These are phyloP conservation scores for Entomobrya proxima DNA, from an alignment of 2,888 invertebrate genomes.

Conservation along the genomic window DNA sequence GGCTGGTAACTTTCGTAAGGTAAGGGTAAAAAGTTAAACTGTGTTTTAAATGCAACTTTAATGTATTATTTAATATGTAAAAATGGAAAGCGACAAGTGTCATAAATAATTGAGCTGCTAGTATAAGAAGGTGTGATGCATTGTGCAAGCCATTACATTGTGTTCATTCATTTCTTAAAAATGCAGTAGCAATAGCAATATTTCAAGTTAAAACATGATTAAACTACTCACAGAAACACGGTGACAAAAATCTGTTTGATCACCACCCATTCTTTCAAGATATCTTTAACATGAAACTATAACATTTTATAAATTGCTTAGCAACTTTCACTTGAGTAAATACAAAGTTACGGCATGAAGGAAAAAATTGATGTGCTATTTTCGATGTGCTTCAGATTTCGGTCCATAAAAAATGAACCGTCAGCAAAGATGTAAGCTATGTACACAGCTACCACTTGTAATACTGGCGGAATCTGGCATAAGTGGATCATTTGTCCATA, in stretches of 20 bases:
- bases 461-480: slow-evolving; percentile 31
- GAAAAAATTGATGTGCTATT: not conserved
- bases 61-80: too few relatives aligned
- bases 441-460: not conserved
- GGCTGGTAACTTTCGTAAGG: too few relatives aligned
- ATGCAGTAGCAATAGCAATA: too few relatives aligned
- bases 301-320: slow-evolving; percentile 15
- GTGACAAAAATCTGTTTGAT: not conserved
- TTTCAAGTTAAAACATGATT: too few relatives aligned
- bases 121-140: slow-evolving; percentile 20
- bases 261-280: not conserved
- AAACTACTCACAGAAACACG: not conserved
- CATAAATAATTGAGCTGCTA: slow-evolving; percentile 47
- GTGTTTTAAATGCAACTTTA: too few relatives aligned
- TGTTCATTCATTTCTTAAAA: not conserved
- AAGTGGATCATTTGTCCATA: slow-evolving; percentile 63
- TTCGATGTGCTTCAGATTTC: slow-evolving; percentile 28
- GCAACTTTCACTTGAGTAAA: not conserved
- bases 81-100: slow-evolving; percentile 47
- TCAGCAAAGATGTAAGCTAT: slow-evolving; percentile 18
- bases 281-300: not conserved
- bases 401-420: slow-evolving; percentile 46
- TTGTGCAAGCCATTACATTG: not conserved
- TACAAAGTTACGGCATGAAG: slow-evolving; percentile 29
- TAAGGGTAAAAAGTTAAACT: too few relatives aligned